Base-by-base conservation (phyloP, 2,888 invertebrate genomes). In the Antheraea yamamai region DNA sequence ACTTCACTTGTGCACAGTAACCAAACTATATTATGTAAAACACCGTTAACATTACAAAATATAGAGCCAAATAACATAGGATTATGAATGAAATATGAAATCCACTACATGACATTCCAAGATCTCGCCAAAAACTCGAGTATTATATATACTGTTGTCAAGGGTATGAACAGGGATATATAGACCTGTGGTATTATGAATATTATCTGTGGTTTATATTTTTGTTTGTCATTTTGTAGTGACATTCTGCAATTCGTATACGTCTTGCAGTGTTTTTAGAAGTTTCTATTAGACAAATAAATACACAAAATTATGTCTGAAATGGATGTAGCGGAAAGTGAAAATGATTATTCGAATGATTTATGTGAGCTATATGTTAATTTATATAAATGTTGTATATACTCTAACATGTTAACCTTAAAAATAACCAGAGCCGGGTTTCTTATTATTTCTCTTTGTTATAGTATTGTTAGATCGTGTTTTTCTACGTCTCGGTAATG, bases 381-480 rank as follows among this genome's bases (percentile, higher is more conserved):
- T 70, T 20, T 68, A 35, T 66, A 66, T 30, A 26, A 4, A 35
- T 68, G 30, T 35, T 35, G 30, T 68, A 18, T 68, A 23, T 30
- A 30, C 39, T 70, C 12, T 39, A n/a, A 8, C 14, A 30, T 26
- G 26, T 16, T 66, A 66, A 66, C 64, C 64, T 66, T 66, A 30
- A 66, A 66, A 16, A 16, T 30, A 66, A 26, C 71, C 72, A 55
- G 30, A 71, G 79, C 86, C 87, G 87, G 87, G 77, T 82, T 81
- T 78, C 83, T 80, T 70, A 70, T 66, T 66, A 70, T 39, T 79
- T 78, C 77, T 77, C 75, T 73, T 79, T 76, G 77, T 89, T 95
- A 75, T 85, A 98, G 98, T 97, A 90, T 95, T 99, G 73, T 94
- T 99, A 87, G 99, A 99, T 89, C 95, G 98, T 80, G 98, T 99